Evolutionary conservation across 2,888 invertebrate species (phyloP).

Genomic region (Dendrolimus houi): DNA sequence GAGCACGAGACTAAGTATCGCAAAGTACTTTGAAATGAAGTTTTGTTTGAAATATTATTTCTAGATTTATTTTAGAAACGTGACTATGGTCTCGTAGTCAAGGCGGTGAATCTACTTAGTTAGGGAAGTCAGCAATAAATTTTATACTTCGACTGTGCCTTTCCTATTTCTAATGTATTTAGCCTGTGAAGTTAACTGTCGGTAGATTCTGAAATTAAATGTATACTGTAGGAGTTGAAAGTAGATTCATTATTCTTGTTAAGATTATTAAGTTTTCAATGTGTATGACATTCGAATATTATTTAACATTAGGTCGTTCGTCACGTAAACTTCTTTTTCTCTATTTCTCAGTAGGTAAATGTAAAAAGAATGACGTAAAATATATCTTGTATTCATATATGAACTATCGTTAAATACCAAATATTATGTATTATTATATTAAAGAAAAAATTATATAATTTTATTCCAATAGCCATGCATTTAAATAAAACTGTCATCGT

Average conservation of each 20-base stretch:
- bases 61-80: constrained; percentile 25
- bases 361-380: no score
- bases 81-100: constrained; percentile 34
- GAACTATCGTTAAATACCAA: no score
- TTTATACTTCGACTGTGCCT: constrained; percentile 76
- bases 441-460: no score
- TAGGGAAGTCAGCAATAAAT: constrained; percentile 74
- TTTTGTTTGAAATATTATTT: constrained; percentile 21
- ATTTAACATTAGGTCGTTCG: constrained; percentile 6
- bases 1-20: constrained; percentile 20
- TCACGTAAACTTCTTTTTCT: no score
- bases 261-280: constrained; percentile 41
- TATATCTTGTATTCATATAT: no score
- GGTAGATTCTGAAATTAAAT: constrained; percentile 55
- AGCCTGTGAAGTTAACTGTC: constrained; percentile 62
- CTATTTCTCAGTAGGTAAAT: no score
- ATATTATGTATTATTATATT: no score
- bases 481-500: no score
- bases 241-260: constrained; percentile 47
- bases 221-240: constrained; percentile 57
- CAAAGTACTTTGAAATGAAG: constrained; percentile 23
- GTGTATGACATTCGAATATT: constrained; percentile 32
- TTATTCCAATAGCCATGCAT: no score
- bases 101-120: constrained; percentile 48
- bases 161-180: constrained; percentile 73